These are phyloP conservation scores for Cyprinodon variegatus DNA, from an alignment of 2,113 vertebrate genomes.

Conservation along the genomic window DNA sequence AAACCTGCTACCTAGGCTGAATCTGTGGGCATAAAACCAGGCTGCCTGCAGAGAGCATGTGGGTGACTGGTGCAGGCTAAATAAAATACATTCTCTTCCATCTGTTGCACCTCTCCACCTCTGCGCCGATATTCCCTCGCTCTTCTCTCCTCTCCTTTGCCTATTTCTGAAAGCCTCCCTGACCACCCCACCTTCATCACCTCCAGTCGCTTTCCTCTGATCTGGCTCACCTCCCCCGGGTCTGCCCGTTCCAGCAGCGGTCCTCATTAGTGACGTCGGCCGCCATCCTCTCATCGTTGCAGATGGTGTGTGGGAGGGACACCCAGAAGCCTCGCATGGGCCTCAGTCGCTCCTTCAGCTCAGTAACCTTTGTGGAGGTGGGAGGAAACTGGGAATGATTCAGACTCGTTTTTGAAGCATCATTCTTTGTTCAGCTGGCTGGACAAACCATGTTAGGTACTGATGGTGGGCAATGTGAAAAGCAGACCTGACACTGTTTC, in stretches of 20 bases:
- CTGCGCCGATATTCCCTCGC: slow-evolving; percentile 35
- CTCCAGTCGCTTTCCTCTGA: slow-evolving; percentile 6
- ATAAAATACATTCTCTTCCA: slow-evolving; percentile 49
- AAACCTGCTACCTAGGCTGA: slow-evolving; percentile 4
- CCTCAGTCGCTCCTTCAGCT: slow-evolving; percentile 84
- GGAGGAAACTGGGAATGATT: slow-evolving; percentile 61
- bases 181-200: background rate
- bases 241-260: slow-evolving; percentile 88
- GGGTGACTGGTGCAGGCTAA: slow-evolving; percentile 41
- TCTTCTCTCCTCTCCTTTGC: slow-evolving; percentile 21
- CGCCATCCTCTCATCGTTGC: slow-evolving; percentile 83
- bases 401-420: slow-evolving; percentile 54
- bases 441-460: slow-evolving; percentile 37
- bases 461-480: slow-evolving; percentile 26
- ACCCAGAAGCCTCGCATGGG: slow-evolving; percentile 89
- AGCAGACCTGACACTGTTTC: slow-evolving; percentile 30
- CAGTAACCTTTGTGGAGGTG: slow-evolving; percentile 80
- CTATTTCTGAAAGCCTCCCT: slow-evolving; percentile 10
- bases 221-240: slow-evolving; percentile 71
- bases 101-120: slow-evolving; percentile 54
- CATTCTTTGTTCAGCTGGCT: slow-evolving; percentile 47
- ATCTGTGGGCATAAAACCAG: slow-evolving; percentile 26
- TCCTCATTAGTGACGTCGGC: slow-evolving; percentile 85
- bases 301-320: slow-evolving; percentile 86
- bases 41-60: slow-evolving; percentile 41